A percentile compares a stretch with the other conserved stretches of the same genome.
Evolutionary conservation across 2,888 invertebrate genomes (phyloP).

Genomic region (Drosophila atroscutellata): DNA sequence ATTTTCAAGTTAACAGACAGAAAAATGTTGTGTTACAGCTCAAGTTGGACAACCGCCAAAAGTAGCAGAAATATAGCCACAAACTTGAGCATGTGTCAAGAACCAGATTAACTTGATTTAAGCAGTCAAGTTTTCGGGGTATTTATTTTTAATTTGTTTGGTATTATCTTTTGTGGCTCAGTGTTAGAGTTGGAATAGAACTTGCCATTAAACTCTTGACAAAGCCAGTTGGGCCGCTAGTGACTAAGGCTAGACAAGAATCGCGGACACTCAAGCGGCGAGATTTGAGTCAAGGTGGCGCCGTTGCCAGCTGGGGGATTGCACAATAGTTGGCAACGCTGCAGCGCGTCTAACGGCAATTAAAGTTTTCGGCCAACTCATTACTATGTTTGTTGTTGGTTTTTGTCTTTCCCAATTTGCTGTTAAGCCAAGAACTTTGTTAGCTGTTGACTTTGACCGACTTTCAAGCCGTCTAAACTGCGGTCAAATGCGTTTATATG

Average conservation of each 20-base stretch:
- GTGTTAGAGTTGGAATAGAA: conserved; percentile 4
- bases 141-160: conserved; percentile 18
- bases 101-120: conserved; percentile 23
- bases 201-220: conserved; percentile 39
- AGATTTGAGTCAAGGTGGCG: conserved; percentile 66
- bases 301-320: conserved; percentile 30
- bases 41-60: conserved; percentile 1
- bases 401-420: conserved; percentile 22
- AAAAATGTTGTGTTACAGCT: neutral
- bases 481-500: conserved; percentile 29
- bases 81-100: neutral
- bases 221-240: conserved; percentile 19
- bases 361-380: conserved; percentile 45
- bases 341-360: conserved; percentile 67
- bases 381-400: conserved; percentile 19
- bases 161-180: conserved; percentile 5
- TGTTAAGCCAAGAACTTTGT: conserved; percentile 61
- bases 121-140: neutral
- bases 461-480: conserved; percentile 41
- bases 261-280: conserved; percentile 59
- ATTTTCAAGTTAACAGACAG: neutral
- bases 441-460: conserved; percentile 78
- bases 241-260: conserved; percentile 26
- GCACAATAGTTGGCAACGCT: conserved; percentile 39
- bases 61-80: conserved; percentile 1